A percentile compares a stretch with the other conserved stretches of the same genome.
Conservation (phyloP, 2,113 vertebrate species). For the Isurus oxyrinchus region DNA sequence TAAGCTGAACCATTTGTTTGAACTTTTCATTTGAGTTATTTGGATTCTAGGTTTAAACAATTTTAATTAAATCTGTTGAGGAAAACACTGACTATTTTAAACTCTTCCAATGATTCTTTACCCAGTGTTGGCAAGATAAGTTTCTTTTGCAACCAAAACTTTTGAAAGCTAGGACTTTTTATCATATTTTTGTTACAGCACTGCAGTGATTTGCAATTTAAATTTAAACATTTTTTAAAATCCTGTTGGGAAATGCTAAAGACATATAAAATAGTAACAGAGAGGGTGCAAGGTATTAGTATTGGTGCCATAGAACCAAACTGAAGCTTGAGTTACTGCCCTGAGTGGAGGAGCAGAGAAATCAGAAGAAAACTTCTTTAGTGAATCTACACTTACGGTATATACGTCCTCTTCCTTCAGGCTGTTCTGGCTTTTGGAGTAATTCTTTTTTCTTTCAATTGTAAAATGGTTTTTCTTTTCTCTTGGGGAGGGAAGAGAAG, state of each 20-base stretch:
- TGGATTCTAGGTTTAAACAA: neutral
- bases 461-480: neutral
- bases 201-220: neutral
- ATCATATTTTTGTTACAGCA: neutral
- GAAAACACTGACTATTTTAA: neutral
- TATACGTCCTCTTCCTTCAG: neutral
- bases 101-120: neutral
- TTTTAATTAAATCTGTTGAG: neutral
- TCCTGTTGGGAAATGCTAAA: neutral
- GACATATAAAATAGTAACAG: neutral
- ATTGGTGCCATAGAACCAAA: neutral
- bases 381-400: neutral
- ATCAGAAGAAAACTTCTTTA: neutral
- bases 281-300: neutral
- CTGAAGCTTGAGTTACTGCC: neutral
- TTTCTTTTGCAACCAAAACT: neutral
- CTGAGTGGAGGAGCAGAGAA: neutral
- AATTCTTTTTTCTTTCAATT: neutral
- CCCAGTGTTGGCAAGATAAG: neutral
- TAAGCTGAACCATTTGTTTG: neutral
- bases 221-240: neutral
- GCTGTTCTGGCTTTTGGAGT: neutral
- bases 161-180: neutral
- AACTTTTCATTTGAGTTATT: neutral
- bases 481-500: neutral